Conservation (phyloP, 1,140 invertebrate species). For the Carposina sasakii region DNA sequence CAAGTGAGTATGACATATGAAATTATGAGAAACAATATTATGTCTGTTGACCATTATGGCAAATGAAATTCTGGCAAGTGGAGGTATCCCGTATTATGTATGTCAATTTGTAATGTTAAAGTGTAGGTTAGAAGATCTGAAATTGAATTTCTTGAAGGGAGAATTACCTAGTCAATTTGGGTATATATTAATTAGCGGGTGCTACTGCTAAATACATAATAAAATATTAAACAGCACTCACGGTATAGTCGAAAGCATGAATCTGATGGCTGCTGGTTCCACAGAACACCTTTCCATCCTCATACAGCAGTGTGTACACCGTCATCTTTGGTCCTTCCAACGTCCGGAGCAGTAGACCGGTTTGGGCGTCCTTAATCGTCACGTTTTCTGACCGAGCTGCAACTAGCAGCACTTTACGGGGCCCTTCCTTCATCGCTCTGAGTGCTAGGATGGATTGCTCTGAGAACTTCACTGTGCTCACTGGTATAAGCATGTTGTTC, state of each 20-base stretch:
- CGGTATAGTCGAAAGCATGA: conserved; percentile 79
- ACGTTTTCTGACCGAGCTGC: conserved; percentile 78
- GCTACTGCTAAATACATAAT: too few relatives aligned
- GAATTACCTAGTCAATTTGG: too few relatives aligned
- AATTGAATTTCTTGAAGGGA: too few relatives aligned
- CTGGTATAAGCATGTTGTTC: conserved; percentile 71
- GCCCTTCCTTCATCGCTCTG: conserved; percentile 78
- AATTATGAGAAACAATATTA: too few relatives aligned
- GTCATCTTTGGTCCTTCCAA: conserved; percentile 76
- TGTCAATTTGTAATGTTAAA: too few relatives aligned
- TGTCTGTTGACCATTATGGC: too few relatives aligned
- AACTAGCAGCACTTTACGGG: conserved; percentile 77
- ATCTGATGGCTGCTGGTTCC: conserved; percentile 79
- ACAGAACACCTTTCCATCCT: conserved; percentile 77
- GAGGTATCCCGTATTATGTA: too few relatives aligned
- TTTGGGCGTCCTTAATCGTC: conserved; percentile 77
- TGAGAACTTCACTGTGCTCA: conserved; percentile 73
- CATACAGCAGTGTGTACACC: conserved; percentile 78
- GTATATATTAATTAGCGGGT: conserved; percentile 1
- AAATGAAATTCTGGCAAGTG: too few relatives aligned
- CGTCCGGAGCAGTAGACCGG: conserved; percentile 76
- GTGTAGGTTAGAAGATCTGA: too few relatives aligned
- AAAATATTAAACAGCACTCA: too few relatives aligned
- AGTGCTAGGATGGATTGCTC: conserved; percentile 77
- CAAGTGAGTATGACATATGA: too few relatives aligned